Conservation (phyloP, 2,888 invertebrate species). For the Anoncus sp. region DNA sequence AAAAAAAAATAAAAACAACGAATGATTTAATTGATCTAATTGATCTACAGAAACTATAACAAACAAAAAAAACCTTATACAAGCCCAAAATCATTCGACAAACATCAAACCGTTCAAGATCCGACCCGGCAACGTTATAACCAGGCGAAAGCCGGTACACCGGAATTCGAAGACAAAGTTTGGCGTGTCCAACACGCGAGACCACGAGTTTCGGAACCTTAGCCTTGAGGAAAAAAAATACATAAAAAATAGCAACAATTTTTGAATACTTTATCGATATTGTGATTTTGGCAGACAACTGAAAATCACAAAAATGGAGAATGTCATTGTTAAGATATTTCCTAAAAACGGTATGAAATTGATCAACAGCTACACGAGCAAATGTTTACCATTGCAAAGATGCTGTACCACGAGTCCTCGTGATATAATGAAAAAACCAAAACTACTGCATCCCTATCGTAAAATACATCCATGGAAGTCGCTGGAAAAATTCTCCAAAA, state of each 20-base stretch:
- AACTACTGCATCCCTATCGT: conserved; percentile 69
- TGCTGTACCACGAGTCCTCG: conserved; percentile 11
- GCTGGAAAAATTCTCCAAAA: conserved; percentile 57
- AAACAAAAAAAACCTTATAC: too few species aligned
- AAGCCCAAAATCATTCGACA: too few species aligned
- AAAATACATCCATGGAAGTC: conserved; percentile 76
- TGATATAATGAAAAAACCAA: conserved; percentile 19
- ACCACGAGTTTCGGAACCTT: background rate
- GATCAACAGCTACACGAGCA: background rate
- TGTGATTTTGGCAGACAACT: background rate
- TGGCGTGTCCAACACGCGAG: too few species aligned
- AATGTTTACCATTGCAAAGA: conserved; percentile 32
- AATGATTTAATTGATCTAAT: too few species aligned
- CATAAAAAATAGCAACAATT: background rate
- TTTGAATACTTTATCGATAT: background rate
- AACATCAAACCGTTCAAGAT: too few species aligned
- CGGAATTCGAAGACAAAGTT: too few species aligned
- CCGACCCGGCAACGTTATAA: too few species aligned
- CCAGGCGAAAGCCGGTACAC: too few species aligned
- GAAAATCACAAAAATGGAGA: conserved; percentile 4
- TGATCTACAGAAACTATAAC: too few species aligned
- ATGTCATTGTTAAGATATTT: conserved; percentile 19
- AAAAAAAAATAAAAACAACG: too few species aligned
- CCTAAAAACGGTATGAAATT: conserved; percentile 10
- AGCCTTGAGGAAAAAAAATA: background rate